phyloP scores from a whole-genome alignment of 2,113 vertebrate genomes.

The Gallinago paraguaiae region DNA sequence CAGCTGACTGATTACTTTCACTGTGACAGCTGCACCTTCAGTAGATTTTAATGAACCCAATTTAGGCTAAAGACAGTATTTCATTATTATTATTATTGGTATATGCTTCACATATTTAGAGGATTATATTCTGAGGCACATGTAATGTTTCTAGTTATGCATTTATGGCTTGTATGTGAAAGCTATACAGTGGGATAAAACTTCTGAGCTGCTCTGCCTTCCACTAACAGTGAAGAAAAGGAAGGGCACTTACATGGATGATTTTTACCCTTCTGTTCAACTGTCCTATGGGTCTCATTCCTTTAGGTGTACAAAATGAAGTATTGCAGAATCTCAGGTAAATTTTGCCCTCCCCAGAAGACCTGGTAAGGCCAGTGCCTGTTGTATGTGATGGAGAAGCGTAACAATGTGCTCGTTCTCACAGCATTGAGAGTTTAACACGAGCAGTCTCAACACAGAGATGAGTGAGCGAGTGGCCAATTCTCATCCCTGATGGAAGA shows the following conservation, averaged over 20 bases:
- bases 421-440: background rate
- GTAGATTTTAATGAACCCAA: background rate
- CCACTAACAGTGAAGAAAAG: background rate
- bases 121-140: background rate
- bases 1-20: background rate
- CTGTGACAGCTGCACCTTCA: background rate
- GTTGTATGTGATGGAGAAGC: background rate
- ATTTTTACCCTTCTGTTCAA: background rate
- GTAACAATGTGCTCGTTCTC: background rate
- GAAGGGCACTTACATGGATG: background rate
- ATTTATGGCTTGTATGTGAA: background rate
- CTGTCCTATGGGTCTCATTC: background rate
- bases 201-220: background rate
- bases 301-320: background rate
- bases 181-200: background rate
- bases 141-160: background rate
- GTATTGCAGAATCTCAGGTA: background rate
- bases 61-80: conserved; percentile 1
- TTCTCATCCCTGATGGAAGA: background rate
- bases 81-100: background rate
- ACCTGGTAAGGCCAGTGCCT: background rate
- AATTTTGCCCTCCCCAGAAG: background rate
- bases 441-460: background rate
- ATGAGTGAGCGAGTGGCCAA: background rate
- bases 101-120: background rate